Percentiles rank a stretch among this genome's conserved stretches.
Evolutionary conservation across 2,888 invertebrate genomes (phyloP).

Genomic region (Glyphotaelius pellucidus): DNA sequence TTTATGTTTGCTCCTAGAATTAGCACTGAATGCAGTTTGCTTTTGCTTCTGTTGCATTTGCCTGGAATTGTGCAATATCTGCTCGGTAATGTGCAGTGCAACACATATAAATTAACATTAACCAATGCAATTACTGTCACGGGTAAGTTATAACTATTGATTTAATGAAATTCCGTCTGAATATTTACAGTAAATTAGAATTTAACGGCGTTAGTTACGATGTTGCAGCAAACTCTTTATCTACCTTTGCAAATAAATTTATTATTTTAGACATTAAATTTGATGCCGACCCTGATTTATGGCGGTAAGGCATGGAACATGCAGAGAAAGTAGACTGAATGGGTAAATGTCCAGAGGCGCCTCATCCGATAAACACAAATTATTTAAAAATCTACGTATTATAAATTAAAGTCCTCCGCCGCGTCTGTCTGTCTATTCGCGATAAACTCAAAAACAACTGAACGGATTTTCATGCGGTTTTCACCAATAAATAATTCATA

Average conservation of each 20-base stretch:
- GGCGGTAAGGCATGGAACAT: too few relatives aligned
- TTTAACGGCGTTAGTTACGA: background rate
- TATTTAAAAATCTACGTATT: too few relatives aligned
- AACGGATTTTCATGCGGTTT: too few relatives aligned
- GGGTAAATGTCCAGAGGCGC: too few relatives aligned
- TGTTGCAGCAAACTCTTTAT: background rate
- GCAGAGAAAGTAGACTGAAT: too few relatives aligned
- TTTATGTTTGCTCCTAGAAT: constrained; percentile 35
- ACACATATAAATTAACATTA: constrained; percentile 47
- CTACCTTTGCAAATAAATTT: background rate
- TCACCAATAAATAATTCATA: too few relatives aligned
- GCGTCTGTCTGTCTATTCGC: too few relatives aligned
- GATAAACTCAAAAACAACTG: too few relatives aligned
- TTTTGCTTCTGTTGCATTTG: constrained; percentile 36
- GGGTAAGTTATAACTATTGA: constrained; percentile 40
- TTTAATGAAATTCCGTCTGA: constrained; percentile 27
- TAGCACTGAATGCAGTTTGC: constrained; percentile 31
- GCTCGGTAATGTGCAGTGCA: constrained; percentile 32
- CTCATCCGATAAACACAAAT: too few relatives aligned
- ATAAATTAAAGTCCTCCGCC: too few relatives aligned
- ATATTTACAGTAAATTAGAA: constrained; percentile 15
- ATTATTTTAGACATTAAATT: background rate
- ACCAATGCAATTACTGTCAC: constrained; percentile 43
- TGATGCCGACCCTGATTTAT: too few relatives aligned
- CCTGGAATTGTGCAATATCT: constrained; percentile 41